Evolutionary conservation across 2,113 vertebrate genomes (phyloP).

Genomic region (Vimba vimba): DNA sequence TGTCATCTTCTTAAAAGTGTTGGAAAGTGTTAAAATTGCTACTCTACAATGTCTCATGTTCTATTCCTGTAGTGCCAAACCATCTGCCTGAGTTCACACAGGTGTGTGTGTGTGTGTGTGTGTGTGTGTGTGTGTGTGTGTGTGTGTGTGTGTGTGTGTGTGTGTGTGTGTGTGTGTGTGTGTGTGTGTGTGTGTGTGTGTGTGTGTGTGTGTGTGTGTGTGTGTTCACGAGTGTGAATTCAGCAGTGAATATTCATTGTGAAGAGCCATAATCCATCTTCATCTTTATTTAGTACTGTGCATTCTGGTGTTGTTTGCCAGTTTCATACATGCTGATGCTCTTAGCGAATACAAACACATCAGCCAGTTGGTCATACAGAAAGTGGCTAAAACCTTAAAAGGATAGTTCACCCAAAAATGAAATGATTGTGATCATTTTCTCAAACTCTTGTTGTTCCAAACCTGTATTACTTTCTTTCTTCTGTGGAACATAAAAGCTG

Average conservation of each 20-base stretch:
- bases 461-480: neutral
- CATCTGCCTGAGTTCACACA: conserved; percentile 8
- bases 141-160: neutral
- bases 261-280: neutral
- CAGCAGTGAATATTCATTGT: conserved; percentile 12
- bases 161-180: neutral
- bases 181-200: neutral
- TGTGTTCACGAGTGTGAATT: neutral
- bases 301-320: neutral
- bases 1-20: conserved; percentile 42
- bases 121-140: neutral
- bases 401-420: neutral
- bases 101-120: neutral
- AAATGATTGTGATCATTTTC: neutral
- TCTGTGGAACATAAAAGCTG: neutral
- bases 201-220: neutral
- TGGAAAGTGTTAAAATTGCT: conserved; percentile 42
- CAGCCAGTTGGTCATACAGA: neutral
- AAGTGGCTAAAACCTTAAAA: neutral
- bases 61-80: conserved; percentile 25
- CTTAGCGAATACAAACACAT: conserved; percentile 11
- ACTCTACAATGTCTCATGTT: conserved; percentile 10
- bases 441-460: neutral
- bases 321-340: neutral
- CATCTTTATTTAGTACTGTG: neutral